These are phyloP conservation scores for Euspilapteryx auroguttella DNA, from an alignment of 2,888 invertebrate species.

Conservation along the genomic window DNA sequence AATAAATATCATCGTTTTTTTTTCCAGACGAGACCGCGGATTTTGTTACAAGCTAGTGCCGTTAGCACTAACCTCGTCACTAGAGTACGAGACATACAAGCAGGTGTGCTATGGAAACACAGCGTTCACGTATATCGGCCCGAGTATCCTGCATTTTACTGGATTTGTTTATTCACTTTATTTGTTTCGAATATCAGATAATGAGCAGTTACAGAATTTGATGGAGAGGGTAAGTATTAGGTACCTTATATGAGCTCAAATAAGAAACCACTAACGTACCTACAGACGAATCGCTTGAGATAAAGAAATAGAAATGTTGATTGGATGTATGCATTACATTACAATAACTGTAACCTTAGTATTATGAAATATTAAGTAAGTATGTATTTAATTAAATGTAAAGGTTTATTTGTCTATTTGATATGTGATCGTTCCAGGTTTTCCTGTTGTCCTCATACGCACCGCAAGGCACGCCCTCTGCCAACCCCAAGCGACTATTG, in stretches of 20 bases:
- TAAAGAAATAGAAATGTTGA: no score
- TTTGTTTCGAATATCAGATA: constrained; percentile 74
- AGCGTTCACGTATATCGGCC: constrained; percentile 72
- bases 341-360: no score
- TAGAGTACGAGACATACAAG: constrained; percentile 53
- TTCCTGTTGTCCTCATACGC: constrained; percentile 74
- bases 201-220: constrained; percentile 79
- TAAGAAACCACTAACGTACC: background rate
- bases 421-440: constrained; percentile 58
- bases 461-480: constrained; percentile 60
- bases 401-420: no score
- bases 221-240: constrained; percentile 70
- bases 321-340: no score
- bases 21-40: constrained; percentile 69
- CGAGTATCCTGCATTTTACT: constrained; percentile 70
- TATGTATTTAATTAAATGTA: no score
- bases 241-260: background rate
- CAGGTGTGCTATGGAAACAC: constrained; percentile 72
- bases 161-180: constrained; percentile 75
- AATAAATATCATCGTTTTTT: constrained; percentile 3
- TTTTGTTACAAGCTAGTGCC: constrained; percentile 65
- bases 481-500: constrained; percentile 70
- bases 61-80: constrained; percentile 32
- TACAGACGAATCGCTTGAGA: background rate
- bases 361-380: no score